Base-by-base conservation (phyloP, 2,113 vertebrate species). In the Otus sunia region DNA sequence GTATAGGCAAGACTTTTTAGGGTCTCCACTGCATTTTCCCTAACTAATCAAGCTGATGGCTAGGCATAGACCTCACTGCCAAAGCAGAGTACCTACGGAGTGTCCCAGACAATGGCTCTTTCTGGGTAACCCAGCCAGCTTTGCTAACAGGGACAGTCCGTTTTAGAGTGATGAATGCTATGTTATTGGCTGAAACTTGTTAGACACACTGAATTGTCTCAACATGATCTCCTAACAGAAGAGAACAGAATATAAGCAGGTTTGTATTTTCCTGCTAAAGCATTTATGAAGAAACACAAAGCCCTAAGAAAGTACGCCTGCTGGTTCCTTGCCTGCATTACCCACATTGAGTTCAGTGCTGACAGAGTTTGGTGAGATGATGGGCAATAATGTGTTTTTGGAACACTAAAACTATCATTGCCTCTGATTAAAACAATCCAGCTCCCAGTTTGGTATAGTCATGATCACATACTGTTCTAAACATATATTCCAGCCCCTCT, bases 361-460 rank as follows among this genome's bases (percentile, higher is more conserved):
- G 88, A 86, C 63, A 91, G 88, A 59, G 29, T 94, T 95, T 49
- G 66, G 58, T 92, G 83, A 92, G 87, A 86, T 89, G 86, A 68
- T 88, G 59, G 81, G 90, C 92, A 97, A 97, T 93, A 97, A 95
- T 91, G 80, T 93, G 80, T 32, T 95, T 97, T 87, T 86, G 53
- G 91, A 97, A 75, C 92, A 85, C 90, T 94, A 91, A 90, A 97
- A 87, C 93, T 97, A 93, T 96, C 92, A 96, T 96, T 97, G 96
- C 84, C 94, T 97, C 91, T 96, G 88, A 96, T 96, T 96, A 97
- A 97, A 97, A 96, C 95, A 96, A 95, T 95, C 73, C 67, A 96
- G 80, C 68, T 88, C 94, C 81, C 94, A 96, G 94, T 96, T 94
- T 94, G 95, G 96, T 95, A 95, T 76, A 97, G 90, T 73, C 92